Evolutionary conservation across 2,797 vertebrate genomes (phyloP).

Genomic region (Coendou prehensilis): DNA sequence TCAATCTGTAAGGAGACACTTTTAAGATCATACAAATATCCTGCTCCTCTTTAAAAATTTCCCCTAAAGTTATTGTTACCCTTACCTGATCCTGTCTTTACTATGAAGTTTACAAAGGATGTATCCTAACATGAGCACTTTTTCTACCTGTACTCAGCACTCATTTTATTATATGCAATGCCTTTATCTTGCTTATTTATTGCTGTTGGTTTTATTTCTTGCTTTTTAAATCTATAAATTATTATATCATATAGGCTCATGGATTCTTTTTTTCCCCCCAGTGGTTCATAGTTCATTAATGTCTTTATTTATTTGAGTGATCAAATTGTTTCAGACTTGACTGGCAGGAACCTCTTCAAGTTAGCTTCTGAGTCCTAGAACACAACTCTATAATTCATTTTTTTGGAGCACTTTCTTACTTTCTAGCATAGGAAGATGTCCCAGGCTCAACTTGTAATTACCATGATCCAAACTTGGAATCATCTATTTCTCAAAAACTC

Average conservation of each 20-base stretch:
- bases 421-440: slow-evolving; percentile 7
- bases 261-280: background rate
- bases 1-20: background rate
- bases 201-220: background rate
- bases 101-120: background rate
- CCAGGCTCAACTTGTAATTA: background rate
- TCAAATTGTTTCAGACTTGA: background rate
- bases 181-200: slow-evolving; percentile 33
- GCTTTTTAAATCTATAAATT: slow-evolving; percentile 35
- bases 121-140: background rate
- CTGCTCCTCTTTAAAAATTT: slow-evolving; percentile 43
- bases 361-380: background rate
- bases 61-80: background rate
- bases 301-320: background rate
- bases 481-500: background rate
- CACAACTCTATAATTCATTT: background rate
- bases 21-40: background rate
- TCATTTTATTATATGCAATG: background rate
- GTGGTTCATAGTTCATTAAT: slow-evolving; percentile 36
- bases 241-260: background rate
- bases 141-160: background rate
- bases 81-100: background rate
- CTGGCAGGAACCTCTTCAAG: background rate
- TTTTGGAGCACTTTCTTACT: slow-evolving; percentile 11
- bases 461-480: background rate